Evolutionary conservation across 2,797 vertebrate genomes (phyloP).

Genomic region (Manis javanica): DNA sequence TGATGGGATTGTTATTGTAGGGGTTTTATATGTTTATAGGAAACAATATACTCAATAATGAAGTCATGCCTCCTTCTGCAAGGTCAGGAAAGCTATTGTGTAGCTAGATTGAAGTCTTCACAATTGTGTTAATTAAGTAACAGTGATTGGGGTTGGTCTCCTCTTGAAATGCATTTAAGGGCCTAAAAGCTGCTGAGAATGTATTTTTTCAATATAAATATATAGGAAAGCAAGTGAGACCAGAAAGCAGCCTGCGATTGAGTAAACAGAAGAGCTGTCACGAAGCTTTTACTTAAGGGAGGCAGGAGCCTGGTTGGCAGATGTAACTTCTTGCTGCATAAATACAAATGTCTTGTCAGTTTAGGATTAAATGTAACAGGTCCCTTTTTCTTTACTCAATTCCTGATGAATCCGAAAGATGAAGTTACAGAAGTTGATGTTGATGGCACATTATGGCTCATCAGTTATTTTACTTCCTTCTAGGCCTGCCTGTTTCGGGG

Average conservation of each 20-base stretch:
- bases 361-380: slow-evolving; percentile 71
- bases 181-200: slow-evolving; percentile 87
- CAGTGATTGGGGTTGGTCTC: slow-evolving; percentile 89
- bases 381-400: slow-evolving; percentile 64
- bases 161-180: slow-evolving; percentile 88
- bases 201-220: slow-evolving; percentile 85
- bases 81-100: slow-evolving; percentile 95
- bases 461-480: slow-evolving; percentile 10
- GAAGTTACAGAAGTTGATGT: slow-evolving; percentile 43
- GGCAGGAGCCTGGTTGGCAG: slow-evolving; percentile 75
- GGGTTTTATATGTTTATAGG: slow-evolving; percentile 99
- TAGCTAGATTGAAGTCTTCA: slow-evolving; percentile 91
- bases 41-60: slow-evolving; percentile 99
- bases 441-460: slow-evolving; percentile 65
- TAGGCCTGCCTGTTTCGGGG: neutral
- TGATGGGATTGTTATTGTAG: slow-evolving; percentile 99
- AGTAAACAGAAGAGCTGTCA: slow-evolving; percentile 84
- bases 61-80: slow-evolving; percentile 98
- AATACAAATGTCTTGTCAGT: slow-evolving; percentile 80
- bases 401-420: slow-evolving; percentile 66
- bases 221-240: slow-evolving; percentile 84
- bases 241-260: slow-evolving; percentile 79
- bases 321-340: slow-evolving; percentile 80
- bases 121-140: slow-evolving; percentile 92
- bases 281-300: slow-evolving; percentile 82